Evolutionary conservation across 2,888 invertebrate genomes (phyloP).

Genomic region (Dryobota labecula): DNA sequence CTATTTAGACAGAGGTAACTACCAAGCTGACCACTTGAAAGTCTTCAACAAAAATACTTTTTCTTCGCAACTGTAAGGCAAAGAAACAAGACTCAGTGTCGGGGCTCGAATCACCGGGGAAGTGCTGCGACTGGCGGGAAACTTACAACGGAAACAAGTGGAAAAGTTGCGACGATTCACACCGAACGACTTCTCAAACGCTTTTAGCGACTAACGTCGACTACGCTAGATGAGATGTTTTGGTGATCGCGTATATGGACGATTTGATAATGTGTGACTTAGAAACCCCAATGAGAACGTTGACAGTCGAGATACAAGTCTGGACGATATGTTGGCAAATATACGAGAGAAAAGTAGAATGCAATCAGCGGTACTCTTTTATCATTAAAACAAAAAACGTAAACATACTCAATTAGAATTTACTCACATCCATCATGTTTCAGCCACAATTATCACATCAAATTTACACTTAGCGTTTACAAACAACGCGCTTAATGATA

Average conservation of each 20-base stretch:
- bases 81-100: constrained; percentile 40
- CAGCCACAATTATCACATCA: constrained; percentile 51
- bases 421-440: constrained; percentile 37
- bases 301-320: neutral
- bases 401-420: constrained; percentile 29
- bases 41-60: constrained; percentile 35
- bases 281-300: neutral
- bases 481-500: constrained; percentile 52
- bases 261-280: constrained; percentile 3
- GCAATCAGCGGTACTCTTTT: constrained; percentile 7
- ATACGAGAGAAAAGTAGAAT: neutral
- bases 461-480: constrained; percentile 44
- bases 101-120: constrained; percentile 44
- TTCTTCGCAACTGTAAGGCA: constrained; percentile 29
- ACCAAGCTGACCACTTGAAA: constrained; percentile 45
- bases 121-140: constrained; percentile 49
- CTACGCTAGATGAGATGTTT: constrained; percentile 27
- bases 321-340: neutral
- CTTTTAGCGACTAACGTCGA: constrained; percentile 64
- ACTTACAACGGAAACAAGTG: constrained; percentile 66
- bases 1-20: neutral
- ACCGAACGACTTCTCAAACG: constrained; percentile 67
- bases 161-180: constrained; percentile 70
- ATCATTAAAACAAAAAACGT: constrained; percentile 12
- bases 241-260: constrained; percentile 23